Base-by-base conservation (phyloP, 1,140 invertebrate species). In the Drosophila insularis region DNA sequence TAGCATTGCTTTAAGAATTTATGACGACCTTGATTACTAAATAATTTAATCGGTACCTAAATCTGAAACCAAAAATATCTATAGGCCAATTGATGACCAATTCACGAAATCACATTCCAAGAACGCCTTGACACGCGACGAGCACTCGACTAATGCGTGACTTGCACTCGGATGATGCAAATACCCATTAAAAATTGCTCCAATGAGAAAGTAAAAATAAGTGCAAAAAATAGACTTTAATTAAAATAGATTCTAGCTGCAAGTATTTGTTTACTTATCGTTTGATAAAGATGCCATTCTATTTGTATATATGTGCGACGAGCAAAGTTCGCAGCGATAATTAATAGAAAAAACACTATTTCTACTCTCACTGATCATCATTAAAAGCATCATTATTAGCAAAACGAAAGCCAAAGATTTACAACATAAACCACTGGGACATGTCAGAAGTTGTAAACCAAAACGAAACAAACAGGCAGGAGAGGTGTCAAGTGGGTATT, bases 371-470 rank as follows among this genome's bases (percentile, higher is more conserved):
- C 27, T 27, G 27, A 27, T 27, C 27, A 1, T 11, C 10, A 19
- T 21, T 21, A 27, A 5, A 11, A 46, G 14, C 7, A 46, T 46
- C 14, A 46, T 46, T 19, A 46, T 17, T 46, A 46, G 14, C 8
- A 46, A 46, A 46, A 46, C 7, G 7, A 46, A 50, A 50, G 17
- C 43, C 43, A 50, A 50, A 50, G 43, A 50, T 50, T 21, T 50
- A 50, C 43, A 50, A 50, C 43, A 50, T 50, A 50, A 50, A 50
- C 43, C 43, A 50, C 5, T 50, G 17, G 17, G 19, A 50, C 17
- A 50, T 50, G 43, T 50, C 43, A 50, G 43, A 19, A 21, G 43
- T 50, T 50, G 43, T 50, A 50, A 50, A 50, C 43, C 17, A 50
- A 50, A 50, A 6, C 43, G 10, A 50, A 50, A 21, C 17, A 50